Percentiles rank a stretch among this genome's conserved stretches.
Evolutionary conservation across 1,140 invertebrate genomes (phyloP).

Genomic region (Magallana gigas): DNA sequence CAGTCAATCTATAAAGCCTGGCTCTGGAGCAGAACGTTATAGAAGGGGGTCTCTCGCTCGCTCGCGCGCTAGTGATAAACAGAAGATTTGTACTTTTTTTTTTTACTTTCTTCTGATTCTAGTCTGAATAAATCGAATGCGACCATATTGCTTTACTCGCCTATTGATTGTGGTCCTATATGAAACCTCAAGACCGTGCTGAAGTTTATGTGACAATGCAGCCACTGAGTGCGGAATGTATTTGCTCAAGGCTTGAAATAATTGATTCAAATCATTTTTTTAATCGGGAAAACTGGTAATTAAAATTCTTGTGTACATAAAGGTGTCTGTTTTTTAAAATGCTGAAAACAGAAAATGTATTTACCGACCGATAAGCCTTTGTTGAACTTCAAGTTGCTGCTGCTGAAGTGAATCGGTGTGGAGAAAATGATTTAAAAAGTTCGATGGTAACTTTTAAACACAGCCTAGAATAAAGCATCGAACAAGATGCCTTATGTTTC

Average conservation of each 20-base stretch:
- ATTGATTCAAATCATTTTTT: conserved; percentile 35
- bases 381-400: neutral
- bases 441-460: neutral
- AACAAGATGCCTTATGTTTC: conserved; percentile 9
- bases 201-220: conserved; percentile 6
- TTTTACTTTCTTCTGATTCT: conserved; percentile 23
- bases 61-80: conserved; percentile 9
- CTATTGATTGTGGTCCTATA: conserved; percentile 14
- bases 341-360: conserved; percentile 18
- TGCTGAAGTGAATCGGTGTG: neutral
- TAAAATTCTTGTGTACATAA: conserved; percentile 34
- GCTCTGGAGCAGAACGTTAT: neutral
- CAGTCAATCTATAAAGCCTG: conserved; percentile 4
- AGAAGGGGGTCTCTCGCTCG: conserved; percentile 17
- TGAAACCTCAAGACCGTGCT: neutral
- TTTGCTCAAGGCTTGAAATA: conserved; percentile 22
- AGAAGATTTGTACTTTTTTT: neutral
- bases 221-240: neutral
- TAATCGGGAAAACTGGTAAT: conserved; percentile 7
- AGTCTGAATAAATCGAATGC: conserved; percentile 18
- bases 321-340: conserved; percentile 17
- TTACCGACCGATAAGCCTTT: conserved; percentile 14
- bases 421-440: neutral
- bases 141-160: conserved; percentile 23
- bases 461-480: neutral